Percentiles rank a stretch among this genome's conserved stretches.
Evolutionary conservation across 2,113 vertebrate species (phyloP).

Genomic region (Canis aureus): DNA sequence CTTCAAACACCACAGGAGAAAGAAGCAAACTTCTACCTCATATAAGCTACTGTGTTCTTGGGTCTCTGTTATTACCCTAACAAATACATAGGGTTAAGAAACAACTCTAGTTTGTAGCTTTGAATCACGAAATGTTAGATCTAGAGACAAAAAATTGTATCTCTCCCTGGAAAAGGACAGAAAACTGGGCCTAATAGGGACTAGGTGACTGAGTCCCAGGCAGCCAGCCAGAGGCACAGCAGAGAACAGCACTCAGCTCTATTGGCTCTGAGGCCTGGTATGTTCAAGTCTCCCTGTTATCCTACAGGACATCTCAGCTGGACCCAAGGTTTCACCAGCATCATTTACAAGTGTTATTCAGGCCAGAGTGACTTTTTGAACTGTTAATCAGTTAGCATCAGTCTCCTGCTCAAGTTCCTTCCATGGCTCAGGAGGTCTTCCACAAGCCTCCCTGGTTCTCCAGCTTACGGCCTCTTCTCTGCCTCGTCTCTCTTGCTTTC

Average conservation of each 20-base stretch:
- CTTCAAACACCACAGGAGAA: neutral
- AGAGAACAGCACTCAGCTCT: neutral
- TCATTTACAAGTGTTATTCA: neutral
- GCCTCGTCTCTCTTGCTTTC: neutral
- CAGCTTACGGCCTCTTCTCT: fast-evolving
- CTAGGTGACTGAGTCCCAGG: neutral
- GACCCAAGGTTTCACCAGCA: neutral
- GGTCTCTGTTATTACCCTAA: neutral
- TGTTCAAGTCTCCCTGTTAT: neutral
- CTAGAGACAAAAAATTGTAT: neutral
- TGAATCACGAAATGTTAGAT: neutral
- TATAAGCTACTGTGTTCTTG: neutral
- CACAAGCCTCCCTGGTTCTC: neutral
- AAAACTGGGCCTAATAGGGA: neutral
- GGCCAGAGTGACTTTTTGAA: neutral
- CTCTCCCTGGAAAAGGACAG: neutral
- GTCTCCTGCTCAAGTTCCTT: neutral
- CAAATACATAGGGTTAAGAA: neutral
- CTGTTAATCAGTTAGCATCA: neutral
- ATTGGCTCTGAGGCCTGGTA: neutral
- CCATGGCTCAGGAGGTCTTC: neutral
- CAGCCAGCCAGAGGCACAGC: neutral
- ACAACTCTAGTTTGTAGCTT: neutral
- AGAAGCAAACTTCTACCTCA: neutral
- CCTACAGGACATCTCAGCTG: fast-evolving